Evolutionary conservation across 2,797 vertebrate genomes (phyloP).

Genomic region (Diglossa cyanea): DNA sequence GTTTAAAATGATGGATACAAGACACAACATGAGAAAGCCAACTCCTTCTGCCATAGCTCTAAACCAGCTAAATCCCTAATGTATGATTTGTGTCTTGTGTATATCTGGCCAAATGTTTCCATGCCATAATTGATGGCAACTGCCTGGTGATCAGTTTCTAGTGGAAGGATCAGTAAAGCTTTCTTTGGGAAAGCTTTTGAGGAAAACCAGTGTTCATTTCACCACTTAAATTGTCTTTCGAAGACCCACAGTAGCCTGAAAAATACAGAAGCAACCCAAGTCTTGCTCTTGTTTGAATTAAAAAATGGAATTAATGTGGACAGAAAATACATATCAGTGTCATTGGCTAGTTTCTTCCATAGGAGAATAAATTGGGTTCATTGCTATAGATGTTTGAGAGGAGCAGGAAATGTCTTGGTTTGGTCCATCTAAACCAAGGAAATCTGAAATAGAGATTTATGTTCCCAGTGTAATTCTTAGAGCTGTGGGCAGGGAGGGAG

Average conservation of each 20-base stretch:
- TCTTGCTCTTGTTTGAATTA: not conserved
- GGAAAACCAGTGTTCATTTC: not conserved
- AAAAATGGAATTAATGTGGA: not conserved
- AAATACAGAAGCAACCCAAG: not conserved
- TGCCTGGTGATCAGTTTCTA: not conserved
- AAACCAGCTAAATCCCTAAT: not conserved
- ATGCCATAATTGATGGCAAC: not conserved
- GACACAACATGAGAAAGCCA: not conserved
- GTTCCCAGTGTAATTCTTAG: not conserved
- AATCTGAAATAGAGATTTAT: constrained; percentile 5
- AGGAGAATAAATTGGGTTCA: not conserved
- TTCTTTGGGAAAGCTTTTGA: not conserved
- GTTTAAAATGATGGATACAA: not conserved
- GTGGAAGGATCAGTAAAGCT: not conserved
- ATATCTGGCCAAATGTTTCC: not conserved
- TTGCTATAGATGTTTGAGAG: not conserved
- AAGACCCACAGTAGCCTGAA: not conserved
- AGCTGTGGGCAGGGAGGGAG: not conserved
- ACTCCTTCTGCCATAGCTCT: not conserved
- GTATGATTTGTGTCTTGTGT: not conserved
- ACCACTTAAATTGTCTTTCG: not conserved
- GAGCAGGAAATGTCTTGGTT: not conserved
- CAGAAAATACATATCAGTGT: not conserved
- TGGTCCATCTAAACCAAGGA: not conserved
- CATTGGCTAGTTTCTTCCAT: not conserved